Evolutionary conservation across 2,113 vertebrate species (phyloP).

Genomic region (Callorhinus ursinus): DNA sequence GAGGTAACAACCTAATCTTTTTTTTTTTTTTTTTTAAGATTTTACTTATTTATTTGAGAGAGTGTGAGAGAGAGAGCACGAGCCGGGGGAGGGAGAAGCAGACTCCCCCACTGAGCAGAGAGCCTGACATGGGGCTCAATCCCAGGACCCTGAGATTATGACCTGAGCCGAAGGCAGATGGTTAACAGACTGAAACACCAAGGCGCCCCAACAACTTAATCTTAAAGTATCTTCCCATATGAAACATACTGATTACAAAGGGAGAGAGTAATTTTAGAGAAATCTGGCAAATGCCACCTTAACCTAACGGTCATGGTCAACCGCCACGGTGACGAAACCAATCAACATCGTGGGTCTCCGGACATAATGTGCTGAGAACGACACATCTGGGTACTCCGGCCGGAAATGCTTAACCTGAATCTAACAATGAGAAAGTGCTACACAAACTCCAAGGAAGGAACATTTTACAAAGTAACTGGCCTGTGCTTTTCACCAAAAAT

Average conservation of each 20-base stretch:
- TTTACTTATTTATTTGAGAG: too few relatives aligned
- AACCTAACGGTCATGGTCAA: background rate
- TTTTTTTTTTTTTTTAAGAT: too few relatives aligned
- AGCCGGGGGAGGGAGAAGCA: too few relatives aligned
- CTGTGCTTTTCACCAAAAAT: background rate
- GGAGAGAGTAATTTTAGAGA: background rate
- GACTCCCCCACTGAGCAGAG: too few relatives aligned
- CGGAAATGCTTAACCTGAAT: background rate
- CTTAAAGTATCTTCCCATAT: background rate
- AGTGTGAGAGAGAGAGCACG: too few relatives aligned
- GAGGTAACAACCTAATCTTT: background rate
- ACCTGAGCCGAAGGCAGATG: too few relatives aligned
- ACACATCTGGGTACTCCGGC: background rate
- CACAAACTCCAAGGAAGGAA: background rate
- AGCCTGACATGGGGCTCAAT: too few relatives aligned
- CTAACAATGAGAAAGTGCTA: background rate
- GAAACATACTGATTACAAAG: background rate
- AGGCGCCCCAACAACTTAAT: background rate
- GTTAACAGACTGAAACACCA: background rate
- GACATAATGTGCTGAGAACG: rapidly evolving
- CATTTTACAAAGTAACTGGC: background rate
- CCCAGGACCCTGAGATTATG: too few relatives aligned
- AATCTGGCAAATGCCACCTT: too few relatives aligned
- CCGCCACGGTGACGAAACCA: background rate
- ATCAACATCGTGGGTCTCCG: rapidly evolving